A percentile compares a stretch with the other conserved stretches of the same genome.
Conservation (phyloP, 2,797 vertebrate genomes). For the Pantherophis alleghaniensis region DNA sequence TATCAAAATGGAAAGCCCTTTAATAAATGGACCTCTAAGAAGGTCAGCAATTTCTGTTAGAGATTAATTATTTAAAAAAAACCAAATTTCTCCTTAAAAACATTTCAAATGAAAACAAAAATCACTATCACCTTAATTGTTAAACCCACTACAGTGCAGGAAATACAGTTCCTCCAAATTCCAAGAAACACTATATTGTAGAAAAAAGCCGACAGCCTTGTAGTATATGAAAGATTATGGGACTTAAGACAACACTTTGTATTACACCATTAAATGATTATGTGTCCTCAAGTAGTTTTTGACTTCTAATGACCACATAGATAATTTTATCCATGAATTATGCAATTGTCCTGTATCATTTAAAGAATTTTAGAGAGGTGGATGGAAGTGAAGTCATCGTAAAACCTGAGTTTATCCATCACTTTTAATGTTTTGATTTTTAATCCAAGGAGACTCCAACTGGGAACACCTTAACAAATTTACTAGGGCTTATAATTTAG, state of each 20-base stretch:
- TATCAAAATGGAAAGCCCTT: neutral
- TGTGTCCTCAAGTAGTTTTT: neutral
- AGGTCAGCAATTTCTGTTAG: neutral
- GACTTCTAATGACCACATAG: neutral
- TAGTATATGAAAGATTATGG: neutral
- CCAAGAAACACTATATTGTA: neutral
- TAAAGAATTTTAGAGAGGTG: neutral
- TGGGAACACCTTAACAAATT: neutral
- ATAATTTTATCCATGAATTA: neutral
- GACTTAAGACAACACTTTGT: neutral
- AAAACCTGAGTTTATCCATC: neutral
- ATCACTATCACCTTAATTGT: neutral
- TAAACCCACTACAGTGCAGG: neutral
- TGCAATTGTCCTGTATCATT: neutral
- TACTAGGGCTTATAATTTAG: neutral
- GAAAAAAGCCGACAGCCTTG: neutral
- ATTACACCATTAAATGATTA: neutral
- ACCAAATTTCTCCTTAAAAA: neutral
- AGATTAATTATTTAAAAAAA: neutral
- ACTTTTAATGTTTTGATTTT: neutral
- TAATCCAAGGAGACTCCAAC: neutral
- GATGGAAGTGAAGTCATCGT: neutral
- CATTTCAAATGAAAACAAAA: neutral
- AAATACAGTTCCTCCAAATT: neutral
- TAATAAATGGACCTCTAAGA: neutral